Evolutionary conservation across 2,797 vertebrate genomes (phyloP), one percentile per base, ranked within the genome.

Genomic region (Erpetoichthys calabaricus): DNA sequence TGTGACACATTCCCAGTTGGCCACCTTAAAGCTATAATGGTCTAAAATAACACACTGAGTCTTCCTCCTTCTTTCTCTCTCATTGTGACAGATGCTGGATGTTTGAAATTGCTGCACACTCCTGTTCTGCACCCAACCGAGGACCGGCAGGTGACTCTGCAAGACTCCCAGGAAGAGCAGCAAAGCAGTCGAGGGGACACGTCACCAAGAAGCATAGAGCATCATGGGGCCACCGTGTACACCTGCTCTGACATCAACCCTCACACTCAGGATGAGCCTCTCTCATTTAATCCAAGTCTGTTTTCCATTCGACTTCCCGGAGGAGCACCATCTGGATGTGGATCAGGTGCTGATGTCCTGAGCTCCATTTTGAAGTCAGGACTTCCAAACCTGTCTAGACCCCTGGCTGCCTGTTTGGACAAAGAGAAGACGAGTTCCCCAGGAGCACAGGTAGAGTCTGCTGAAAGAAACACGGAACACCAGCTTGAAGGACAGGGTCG

Each of bases 331-430:
- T 59, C 2, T 44, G 43, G 47, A 68, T 63, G 42, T 49, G 47
- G n/a, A 49, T 7, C 47, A 49, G 47, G 6, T 57, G 68, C 67
- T 1, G 72, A 71, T 42, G 68, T 54, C 43, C 69, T 86, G 1
- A 70, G 70, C 10, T 67, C 58, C 59, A 65, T 76, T 44, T 69
- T 87, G 60, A 72, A 74, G 10, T 64, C 63, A 0, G 65, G 80
- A n/a, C 70, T 88, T 6, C 86, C 84, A 43, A 86, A 85, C 66
- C 76, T 86, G 3, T 66, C 53, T 5, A 73, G 67, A 51, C 60
- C 64, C 47, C 52, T 61, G 4, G 44, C 53, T 6, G 59, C 63
- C 4, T 62, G 67, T 57, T 68, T 42, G 0, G 44, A 45, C 42
- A 47, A 56, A 52, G 45, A 47, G 4, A 54, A 55, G 53, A 62